phyloP scores from a whole-genome alignment of 2,888 invertebrate species.

The Sturmia bella region DNA sequence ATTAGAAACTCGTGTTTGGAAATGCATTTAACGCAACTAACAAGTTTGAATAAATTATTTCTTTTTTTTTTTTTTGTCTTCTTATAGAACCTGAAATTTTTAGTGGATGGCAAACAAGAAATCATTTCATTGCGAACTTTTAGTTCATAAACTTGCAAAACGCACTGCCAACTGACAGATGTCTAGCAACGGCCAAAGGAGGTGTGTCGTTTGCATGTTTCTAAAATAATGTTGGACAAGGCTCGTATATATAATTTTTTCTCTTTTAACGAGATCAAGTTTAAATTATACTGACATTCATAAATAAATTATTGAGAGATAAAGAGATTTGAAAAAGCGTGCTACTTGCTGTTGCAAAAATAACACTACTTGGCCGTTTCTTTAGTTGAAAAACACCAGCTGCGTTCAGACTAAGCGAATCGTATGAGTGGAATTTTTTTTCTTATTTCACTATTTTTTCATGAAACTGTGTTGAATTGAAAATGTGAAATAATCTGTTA shows the following conservation, averaged over 20 bases:
- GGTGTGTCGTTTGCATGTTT: slow-evolving; percentile 56
- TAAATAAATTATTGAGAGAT: no score
- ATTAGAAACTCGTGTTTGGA: slow-evolving; percentile 33
- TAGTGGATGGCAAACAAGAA: slow-evolving; percentile 6
- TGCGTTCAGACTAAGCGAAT: no score
- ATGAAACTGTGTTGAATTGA: no score
- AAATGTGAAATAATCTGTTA: no score
- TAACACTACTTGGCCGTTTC: no score
- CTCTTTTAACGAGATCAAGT: slow-evolving; percentile 38
- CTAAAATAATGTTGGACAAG: neutral
- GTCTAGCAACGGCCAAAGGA: slow-evolving; percentile 7
- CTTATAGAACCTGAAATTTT: slow-evolving; percentile 8
- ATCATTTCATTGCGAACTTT: slow-evolving; percentile 25
- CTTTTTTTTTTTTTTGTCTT: neutral
- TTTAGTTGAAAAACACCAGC: no score
- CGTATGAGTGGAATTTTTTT: no score
- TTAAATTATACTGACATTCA: slow-evolving; percentile 2
- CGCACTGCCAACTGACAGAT: slow-evolving; percentile 8
- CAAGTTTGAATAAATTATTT: slow-evolving; percentile 7
- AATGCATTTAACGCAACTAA: neutral
- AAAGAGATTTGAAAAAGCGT: no score
- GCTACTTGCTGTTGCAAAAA: no score
- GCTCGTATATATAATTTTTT: slow-evolving; percentile 3
- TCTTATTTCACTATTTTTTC: no score
- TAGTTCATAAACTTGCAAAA: slow-evolving; percentile 9